Base-by-base conservation (phyloP, 2,797 vertebrate genomes). In the Acanthornis magna region DNA sequence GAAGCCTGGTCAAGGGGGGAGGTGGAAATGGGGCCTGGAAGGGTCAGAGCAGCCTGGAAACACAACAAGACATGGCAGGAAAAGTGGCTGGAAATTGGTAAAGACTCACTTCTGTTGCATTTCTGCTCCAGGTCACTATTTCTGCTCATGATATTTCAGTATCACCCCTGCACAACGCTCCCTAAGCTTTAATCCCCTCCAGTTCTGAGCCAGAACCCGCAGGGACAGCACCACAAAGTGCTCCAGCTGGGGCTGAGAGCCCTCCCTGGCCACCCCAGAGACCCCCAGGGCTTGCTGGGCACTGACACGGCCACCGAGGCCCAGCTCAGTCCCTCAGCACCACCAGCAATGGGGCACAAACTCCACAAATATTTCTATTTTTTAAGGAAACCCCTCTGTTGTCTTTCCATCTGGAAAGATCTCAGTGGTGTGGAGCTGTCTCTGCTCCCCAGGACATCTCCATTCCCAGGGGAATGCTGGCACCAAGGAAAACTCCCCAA, bases 371-470 rank as follows among this genome's bases (percentile, higher is more conserved):
- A 1, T 3, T 8, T 3, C 0, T 2, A 2, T 9, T 48, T 50
- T 50, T 29, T n/a, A 9, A 19, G 7, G 26, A 20, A 36, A 2
- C 0, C 2, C 2, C 14, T 26, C 62, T 16, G 2, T 4, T 34
- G 13, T 38, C 20, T 43, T 34, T n/a, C 22, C 0, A 2, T 3
- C 7, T 14, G 3, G 9, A 11, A 21, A 23, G 13, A 1, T 4
- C 3, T 2, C 30, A 32, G 2, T 0, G 0, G 3, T 4, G 14
- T 0, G 6, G 36, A 16, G 18, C 2, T 34, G 3, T 3, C 26
- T 15, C 4, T 8, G 18, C 17, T 26, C 29, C 13, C 5, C 54
- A 38, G 62, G 16, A 25, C 0, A 5, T 22, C 38, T 18, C 6
- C 26, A 5, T 16, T 36, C 22, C 5, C 63, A 3, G 2, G 8